Evolutionary conservation across 2,113 vertebrate genomes (phyloP).

Genomic region (Hemiprocne comata): DNA sequence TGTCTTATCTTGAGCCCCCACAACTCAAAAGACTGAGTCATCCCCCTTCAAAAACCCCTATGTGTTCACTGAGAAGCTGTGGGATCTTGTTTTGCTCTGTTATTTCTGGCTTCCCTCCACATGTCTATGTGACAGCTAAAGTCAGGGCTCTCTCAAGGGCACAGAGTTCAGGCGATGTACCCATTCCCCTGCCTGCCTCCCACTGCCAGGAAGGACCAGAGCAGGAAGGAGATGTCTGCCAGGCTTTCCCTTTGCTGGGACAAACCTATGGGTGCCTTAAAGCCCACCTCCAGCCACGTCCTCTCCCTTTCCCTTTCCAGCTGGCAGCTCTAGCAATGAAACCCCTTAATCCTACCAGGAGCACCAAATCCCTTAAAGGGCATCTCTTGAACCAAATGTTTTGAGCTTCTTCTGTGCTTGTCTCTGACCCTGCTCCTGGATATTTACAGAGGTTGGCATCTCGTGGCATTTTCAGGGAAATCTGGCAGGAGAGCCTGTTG

Average conservation of each 20-base stretch:
- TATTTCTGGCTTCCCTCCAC: not conserved
- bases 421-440: not conserved
- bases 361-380: not conserved
- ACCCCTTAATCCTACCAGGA: not conserved
- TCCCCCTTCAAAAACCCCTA: not conserved
- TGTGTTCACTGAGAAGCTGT: not conserved
- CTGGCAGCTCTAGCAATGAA: constrained; percentile 8
- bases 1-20: not conserved
- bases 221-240: not conserved
- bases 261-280: fast-evolving
- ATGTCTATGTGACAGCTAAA: not conserved
- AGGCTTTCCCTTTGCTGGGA: constrained; percentile 12
- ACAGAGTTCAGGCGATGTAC: not conserved
- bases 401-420: not conserved
- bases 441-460: not conserved
- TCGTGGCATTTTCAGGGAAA: not conserved
- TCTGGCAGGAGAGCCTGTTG: not conserved
- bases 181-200: not conserved
- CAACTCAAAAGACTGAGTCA: not conserved
- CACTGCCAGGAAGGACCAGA: not conserved
- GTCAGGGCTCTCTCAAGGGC: not conserved
- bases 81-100: not conserved
- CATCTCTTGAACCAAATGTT: not conserved
- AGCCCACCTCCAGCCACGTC: not conserved
- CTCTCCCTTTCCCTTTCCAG: not conserved